These are phyloP conservation scores for Penaeus japonicus DNA, from an alignment of 1,140 invertebrate genomes.

Conservation along the genomic window DNA sequence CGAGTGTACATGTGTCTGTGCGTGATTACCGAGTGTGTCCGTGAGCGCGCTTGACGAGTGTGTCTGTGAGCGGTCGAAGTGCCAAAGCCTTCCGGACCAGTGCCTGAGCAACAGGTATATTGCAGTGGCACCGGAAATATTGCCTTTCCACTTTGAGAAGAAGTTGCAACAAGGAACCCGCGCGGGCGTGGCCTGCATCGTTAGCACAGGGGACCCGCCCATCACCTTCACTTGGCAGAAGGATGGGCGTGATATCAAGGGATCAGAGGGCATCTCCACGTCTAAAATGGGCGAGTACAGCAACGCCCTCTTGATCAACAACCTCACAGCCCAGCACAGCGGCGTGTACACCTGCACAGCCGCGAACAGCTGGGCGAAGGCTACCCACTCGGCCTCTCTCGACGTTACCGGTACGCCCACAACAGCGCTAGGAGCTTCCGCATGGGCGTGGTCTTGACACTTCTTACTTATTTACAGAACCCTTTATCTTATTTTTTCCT, in stretches of 20 bases:
- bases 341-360: slow-evolving; percentile 66
- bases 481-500: too few relatives aligned
- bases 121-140: slow-evolving; percentile 57
- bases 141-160: slow-evolving; percentile 46
- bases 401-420: slow-evolving; percentile 64
- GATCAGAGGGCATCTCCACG: slow-evolving; percentile 56
- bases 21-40: not conserved
- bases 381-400: slow-evolving; percentile 34
- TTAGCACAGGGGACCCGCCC: slow-evolving; percentile 63
- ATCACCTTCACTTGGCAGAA: not conserved
- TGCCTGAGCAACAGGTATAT: not conserved
- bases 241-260: not conserved
- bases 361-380: slow-evolving; percentile 63
- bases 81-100: too few relatives aligned
- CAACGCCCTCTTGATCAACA: slow-evolving; percentile 78
- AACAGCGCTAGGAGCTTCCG: not conserved
- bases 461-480: too few relatives aligned
- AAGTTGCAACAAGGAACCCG: slow-evolving; percentile 69
- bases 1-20: not conserved
- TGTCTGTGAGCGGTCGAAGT: slow-evolving; percentile 3
- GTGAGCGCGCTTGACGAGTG: not conserved
- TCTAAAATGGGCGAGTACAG: slow-evolving; percentile 73
- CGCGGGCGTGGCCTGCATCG: slow-evolving; percentile 67
- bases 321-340: slow-evolving; percentile 69
- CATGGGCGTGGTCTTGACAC: too few relatives aligned